These are phyloP conservation scores for Phyllostomus hastatus DNA, from an alignment of 2,113 vertebrate genomes.

Conservation along the genomic window DNA sequence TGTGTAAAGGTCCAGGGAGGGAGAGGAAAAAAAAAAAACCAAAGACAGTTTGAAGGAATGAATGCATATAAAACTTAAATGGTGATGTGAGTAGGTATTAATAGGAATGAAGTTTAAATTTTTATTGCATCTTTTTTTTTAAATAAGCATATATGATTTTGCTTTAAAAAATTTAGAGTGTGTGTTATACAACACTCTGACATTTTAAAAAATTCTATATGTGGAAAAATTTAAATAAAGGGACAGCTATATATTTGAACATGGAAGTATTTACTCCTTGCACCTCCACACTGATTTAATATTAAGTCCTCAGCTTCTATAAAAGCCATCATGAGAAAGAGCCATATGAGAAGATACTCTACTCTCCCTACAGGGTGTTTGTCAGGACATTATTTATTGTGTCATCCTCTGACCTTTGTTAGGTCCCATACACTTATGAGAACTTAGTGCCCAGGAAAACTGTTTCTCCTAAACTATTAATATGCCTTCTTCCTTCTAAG, in stretches of 20 bases:
- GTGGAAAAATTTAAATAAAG: neutral
- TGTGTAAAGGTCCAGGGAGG: neutral
- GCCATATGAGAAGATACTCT: neutral
- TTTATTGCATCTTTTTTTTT: neutral
- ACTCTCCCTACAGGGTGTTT: neutral
- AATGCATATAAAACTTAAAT: neutral
- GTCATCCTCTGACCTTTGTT: neutral
- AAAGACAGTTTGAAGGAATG: neutral
- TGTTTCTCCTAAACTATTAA: neutral
- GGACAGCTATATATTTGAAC: neutral
- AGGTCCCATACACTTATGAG: neutral
- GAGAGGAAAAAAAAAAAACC: neutral
- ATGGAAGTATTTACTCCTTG: neutral
- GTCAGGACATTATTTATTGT: neutral
- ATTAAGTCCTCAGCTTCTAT: neutral
- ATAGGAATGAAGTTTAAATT: neutral
- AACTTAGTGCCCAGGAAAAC: neutral
- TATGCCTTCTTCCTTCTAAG: neutral
- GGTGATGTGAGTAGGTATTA: neutral
- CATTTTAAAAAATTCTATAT: neutral
- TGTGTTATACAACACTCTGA: neutral
- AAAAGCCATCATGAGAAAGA: neutral
- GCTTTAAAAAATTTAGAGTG: neutral
- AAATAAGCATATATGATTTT: neutral
- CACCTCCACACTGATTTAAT: neutral